Evolutionary conservation across 2,113 vertebrate genomes (phyloP), one percentile per base, ranked within the genome.

Genomic region (Emydocephalus ijimae): DNA sequence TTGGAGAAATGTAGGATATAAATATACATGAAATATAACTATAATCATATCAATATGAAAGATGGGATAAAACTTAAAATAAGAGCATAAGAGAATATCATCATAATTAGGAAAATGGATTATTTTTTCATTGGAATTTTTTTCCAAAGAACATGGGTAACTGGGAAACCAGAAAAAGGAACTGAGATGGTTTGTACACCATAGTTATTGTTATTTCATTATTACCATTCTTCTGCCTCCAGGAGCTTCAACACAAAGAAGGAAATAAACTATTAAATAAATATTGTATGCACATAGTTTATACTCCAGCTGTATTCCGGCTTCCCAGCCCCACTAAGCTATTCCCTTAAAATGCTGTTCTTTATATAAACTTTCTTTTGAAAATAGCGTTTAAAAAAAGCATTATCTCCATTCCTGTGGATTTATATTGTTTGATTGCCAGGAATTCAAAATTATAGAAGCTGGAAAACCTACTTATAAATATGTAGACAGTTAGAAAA

Each of bases 401-500:
- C 69, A 81, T 91, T 50, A 93, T 96, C 93, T 88, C 89, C 48
- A 69, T 5, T 88, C 93, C 59, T 48, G 10, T 1, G 0, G 56
- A 90, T 52, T 12, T 0, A 91, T 96, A 45, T 95, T 93, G 85
- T 95, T 95, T 96, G 95, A 95, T 95, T 96, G 97, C 96, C 90
- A 96, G 48, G 94, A 96, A 94, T 96, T 96, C 92, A 93, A 90
- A 93, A 59, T 94, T 94, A 95, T 69, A 92, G 92, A 92, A 64
- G 74, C 92, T 91, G 89, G 87, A 94, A 96, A 92, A 55, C 64
- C n/a, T 59, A 94, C 54, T 52, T 50, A 50, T 86, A 92, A 39
- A 92, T 94, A 64, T 95, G 94, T 74, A 95, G 95, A 95, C 69
- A 94, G 96, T 95, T 95, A 94, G 94, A 87, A 96, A 94, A 93